phyloP scores from a whole-genome alignment of 2,888 invertebrate species.

The Lissocephala sabroskyi region DNA sequence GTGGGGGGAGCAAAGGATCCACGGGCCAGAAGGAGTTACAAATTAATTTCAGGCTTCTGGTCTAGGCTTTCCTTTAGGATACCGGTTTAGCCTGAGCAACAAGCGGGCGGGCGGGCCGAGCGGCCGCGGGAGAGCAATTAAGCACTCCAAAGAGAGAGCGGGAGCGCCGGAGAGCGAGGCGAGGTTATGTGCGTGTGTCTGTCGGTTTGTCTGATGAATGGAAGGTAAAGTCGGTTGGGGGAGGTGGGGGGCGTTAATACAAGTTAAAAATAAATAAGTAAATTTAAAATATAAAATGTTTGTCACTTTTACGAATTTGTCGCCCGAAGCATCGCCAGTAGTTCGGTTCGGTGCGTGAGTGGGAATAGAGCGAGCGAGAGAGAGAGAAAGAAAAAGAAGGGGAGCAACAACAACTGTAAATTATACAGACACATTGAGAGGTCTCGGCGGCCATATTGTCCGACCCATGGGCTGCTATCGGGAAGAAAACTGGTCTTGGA shows the following conservation, averaged over 20 bases:
- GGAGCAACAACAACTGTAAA: slow-evolving; percentile 42
- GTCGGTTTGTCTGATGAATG: no score
- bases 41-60: no score
- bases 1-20: no score
- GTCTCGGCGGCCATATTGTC: slow-evolving; percentile 34
- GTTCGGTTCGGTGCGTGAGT: slow-evolving; percentile 15
- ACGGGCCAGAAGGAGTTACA: no score
- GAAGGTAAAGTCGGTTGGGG: neutral
- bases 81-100: slow-evolving; percentile 36
- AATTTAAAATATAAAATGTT: slow-evolving; percentile 24
- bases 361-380: slow-evolving; percentile 39
- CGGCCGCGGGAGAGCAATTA: neutral
- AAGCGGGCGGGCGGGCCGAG: neutral
- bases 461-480: slow-evolving; percentile 10
- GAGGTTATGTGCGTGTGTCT: no score
- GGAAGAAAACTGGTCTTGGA: slow-evolving; percentile 17
- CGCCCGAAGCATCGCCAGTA: slow-evolving; percentile 17
- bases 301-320: no score
- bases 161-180: slow-evolving; percentile 8
- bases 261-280: slow-evolving; percentile 9
- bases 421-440: slow-evolving; percentile 30
- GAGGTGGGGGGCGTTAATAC: slow-evolving; percentile 7
- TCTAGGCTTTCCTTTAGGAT: slow-evolving; percentile 41
- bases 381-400: slow-evolving; percentile 44
- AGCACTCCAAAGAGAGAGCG: slow-evolving; percentile 1